Conservation (phyloP, 2,113 vertebrate species). For the Mesocricetus auratus region DNA sequence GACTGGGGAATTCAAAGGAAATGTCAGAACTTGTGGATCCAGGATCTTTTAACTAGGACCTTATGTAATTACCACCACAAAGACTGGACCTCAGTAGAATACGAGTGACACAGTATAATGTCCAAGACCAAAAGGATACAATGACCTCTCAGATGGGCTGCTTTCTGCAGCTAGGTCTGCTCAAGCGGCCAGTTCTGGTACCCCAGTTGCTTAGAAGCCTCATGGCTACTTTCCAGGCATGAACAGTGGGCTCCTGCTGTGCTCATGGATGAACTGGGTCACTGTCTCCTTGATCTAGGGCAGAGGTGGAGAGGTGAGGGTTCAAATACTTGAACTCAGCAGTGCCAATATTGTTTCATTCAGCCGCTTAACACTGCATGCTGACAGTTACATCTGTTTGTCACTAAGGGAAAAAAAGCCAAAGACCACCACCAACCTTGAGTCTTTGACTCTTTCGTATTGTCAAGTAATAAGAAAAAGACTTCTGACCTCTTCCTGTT, state of each 20-base stretch:
- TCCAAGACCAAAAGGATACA: neutral
- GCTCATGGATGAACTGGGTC: neutral
- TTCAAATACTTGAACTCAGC: neutral
- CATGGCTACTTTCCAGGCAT: neutral
- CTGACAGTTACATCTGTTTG: neutral
- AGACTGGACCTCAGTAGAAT: neutral
- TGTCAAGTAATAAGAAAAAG: neutral
- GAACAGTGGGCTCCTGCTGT: neutral
- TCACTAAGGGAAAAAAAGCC: neutral
- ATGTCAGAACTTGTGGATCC: neutral
- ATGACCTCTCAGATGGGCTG: neutral
- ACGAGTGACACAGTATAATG: neutral
- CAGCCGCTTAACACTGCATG: neutral
- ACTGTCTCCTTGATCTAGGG: neutral
- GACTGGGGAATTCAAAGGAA: neutral
- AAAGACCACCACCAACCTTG: too few species aligned
- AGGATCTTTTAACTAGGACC: neutral
- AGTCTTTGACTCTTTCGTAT: neutral
- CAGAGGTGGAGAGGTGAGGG: neutral
- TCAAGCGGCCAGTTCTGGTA: neutral
- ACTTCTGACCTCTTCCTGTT: neutral
- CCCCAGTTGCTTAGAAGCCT: neutral
- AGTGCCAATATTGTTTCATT: neutral
- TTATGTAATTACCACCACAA: neutral
- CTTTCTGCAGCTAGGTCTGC: neutral